Percentiles rank a stretch among this genome's conserved stretches.
Conservation (phyloP, 1,140 invertebrate species). For the Magallana gigas region DNA sequence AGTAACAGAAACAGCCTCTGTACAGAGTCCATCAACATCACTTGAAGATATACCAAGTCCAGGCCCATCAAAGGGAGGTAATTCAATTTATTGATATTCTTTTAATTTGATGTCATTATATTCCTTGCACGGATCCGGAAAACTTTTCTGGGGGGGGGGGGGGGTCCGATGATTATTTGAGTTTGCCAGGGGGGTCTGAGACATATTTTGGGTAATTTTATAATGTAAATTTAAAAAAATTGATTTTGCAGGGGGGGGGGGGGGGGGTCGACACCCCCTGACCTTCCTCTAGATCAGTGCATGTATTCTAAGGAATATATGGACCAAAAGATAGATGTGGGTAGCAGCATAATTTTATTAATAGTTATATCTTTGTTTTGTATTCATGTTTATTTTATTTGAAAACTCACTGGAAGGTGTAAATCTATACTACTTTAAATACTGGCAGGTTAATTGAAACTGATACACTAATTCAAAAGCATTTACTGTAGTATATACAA, state of each 20-base stretch:
- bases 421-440: background rate
- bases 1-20: conserved; percentile 15
- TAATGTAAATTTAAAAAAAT: no score
- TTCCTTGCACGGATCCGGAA: no score
- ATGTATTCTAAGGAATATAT: background rate
- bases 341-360: background rate
- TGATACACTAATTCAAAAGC: no score
- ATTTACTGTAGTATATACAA: no score
- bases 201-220: no score
- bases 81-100: conserved; percentile 19
- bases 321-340: background rate
- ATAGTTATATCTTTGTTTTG: background rate
- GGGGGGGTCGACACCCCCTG: no score
- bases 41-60: background rate
- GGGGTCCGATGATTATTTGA: no score
- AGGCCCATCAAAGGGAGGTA: conserved; percentile 10
- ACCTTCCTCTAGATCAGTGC: no score
- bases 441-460: no score
- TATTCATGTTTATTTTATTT: background rate
- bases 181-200: no score
- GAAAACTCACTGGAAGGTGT: background rate
- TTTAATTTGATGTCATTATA: background rate
- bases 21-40: conserved; percentile 14
- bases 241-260: no score
- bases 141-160: no score